A percentile compares a stretch with the other conserved stretches of the same genome.
These are phyloP conservation scores for Sphenodon punctatus DNA, from an alignment of 2,797 vertebrate genomes.

Conservation along the genomic window DNA sequence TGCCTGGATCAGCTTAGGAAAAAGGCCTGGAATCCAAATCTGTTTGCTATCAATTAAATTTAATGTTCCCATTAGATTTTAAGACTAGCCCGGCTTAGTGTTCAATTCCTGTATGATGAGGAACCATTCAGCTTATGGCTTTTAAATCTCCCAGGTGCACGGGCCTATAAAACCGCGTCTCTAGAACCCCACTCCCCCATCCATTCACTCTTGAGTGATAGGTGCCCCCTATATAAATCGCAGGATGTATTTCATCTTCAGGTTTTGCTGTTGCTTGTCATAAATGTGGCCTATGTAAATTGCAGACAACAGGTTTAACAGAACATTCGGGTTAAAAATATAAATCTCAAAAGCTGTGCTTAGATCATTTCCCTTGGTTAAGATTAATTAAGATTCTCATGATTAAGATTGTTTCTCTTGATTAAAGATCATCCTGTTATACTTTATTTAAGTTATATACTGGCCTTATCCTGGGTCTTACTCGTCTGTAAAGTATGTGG, in stretches of 20 bases:
- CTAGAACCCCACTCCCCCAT: too few species aligned
- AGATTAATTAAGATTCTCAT: neutral
- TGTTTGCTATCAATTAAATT: conserved; percentile 9
- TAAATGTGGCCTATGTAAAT: neutral
- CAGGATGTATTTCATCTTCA: neutral
- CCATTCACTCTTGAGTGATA: neutral
- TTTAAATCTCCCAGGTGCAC: neutral
- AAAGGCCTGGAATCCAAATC: neutral
- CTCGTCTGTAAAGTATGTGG: too few species aligned
- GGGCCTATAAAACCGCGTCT: too few species aligned
- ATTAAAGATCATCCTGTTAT: neutral
- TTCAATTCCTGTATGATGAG: neutral
- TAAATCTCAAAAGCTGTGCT: too few species aligned
- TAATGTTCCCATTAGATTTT: conserved; percentile 31
- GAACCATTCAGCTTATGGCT: neutral
- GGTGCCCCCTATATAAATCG: neutral
- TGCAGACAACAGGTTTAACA: too few species aligned
- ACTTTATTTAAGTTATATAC: neutral
- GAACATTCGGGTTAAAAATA: too few species aligned
- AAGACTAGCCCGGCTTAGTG: conserved; percentile 21
- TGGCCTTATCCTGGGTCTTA: neutral
- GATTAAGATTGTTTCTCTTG: too few species aligned
- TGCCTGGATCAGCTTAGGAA: conserved; percentile 38
- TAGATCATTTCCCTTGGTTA: too few species aligned
- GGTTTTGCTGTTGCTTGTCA: neutral